Evolutionary conservation across 2,797 vertebrate genomes (phyloP).

Genomic region (Enteromius afrohamiltoni): DNA sequence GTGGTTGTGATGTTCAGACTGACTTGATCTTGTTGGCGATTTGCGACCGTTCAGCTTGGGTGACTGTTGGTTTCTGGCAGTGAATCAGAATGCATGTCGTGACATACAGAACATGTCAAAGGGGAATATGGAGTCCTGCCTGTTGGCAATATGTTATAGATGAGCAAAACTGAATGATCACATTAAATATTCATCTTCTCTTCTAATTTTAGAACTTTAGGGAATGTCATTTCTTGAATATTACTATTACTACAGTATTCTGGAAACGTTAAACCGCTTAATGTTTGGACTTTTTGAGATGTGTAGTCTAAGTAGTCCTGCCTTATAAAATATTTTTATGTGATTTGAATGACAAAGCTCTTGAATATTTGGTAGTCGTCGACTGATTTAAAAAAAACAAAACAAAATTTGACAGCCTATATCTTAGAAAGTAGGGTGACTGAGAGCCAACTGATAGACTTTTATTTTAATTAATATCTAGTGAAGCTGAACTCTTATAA

Average conservation of each 20-base stretch:
- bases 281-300: not conserved
- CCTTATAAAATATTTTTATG: not conserved
- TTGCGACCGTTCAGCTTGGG: constrained; percentile 39
- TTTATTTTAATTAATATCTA: no score
- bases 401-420: no score
- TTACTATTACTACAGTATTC: not conserved
- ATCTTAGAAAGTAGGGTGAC: no score
- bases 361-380: not conserved
- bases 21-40: not conserved
- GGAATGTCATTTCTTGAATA: not conserved
- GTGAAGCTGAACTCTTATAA: no score
- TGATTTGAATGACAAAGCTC: not conserved
- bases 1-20: constrained; percentile 28
- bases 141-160: constrained; percentile 16
- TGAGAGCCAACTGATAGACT: no score
- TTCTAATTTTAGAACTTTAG: not conserved
- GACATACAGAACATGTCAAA: constrained; percentile 50
- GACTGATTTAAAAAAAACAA: no score
- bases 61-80: constrained; percentile 53
- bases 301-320: not conserved
- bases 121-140: constrained; percentile 22
- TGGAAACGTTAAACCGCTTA: not conserved
- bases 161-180: not conserved
- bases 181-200: not conserved
- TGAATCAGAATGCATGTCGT: constrained; percentile 50